Percentiles rank a stretch among this genome's conserved stretches.
phyloP scores from a whole-genome alignment of 37 sponge, comb jelly and placozoan genomes.

The Tethya wilhelma region DNA sequence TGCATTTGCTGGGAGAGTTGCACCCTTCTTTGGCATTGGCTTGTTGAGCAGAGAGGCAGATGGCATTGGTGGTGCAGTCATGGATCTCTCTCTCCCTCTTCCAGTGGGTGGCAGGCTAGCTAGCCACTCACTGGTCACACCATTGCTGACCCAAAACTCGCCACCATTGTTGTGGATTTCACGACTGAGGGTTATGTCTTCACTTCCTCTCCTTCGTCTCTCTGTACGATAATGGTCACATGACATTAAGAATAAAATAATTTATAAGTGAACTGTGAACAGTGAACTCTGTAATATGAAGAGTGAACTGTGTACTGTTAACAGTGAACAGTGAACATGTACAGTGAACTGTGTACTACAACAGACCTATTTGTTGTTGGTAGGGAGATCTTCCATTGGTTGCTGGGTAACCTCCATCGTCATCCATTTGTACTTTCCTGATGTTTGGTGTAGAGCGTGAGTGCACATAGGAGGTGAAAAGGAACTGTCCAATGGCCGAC shows the following conservation, averaged over 20 bases:
- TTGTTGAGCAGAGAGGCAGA: not conserved
- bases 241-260: too few relatives aligned
- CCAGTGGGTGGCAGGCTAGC: constrained; percentile 6
- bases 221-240: too few relatives aligned
- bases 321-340: too few relatives aligned
- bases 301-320: too few relatives aligned
- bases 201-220: too few relatives aligned
- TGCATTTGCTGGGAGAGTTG: not conserved
- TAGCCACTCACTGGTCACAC: not conserved
- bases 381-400: not conserved
- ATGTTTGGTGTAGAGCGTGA: constrained; percentile 64
- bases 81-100: not conserved
- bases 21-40: not conserved
- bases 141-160: too few relatives aligned
- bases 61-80: constrained; percentile 25
- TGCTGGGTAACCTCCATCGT: not conserved
- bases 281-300: too few relatives aligned
- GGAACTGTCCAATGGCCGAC: constrained; percentile 40
- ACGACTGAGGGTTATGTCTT: too few relatives aligned
- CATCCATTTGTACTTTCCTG: not conserved
- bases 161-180: too few relatives aligned
- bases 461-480: constrained; percentile 27
- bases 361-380: not conserved
- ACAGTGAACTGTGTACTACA: too few relatives aligned
- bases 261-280: too few relatives aligned